Conservation (phyloP, 30 jellyfish, hydroid and myxozoan species). For the Aurelia sp. region DNA sequence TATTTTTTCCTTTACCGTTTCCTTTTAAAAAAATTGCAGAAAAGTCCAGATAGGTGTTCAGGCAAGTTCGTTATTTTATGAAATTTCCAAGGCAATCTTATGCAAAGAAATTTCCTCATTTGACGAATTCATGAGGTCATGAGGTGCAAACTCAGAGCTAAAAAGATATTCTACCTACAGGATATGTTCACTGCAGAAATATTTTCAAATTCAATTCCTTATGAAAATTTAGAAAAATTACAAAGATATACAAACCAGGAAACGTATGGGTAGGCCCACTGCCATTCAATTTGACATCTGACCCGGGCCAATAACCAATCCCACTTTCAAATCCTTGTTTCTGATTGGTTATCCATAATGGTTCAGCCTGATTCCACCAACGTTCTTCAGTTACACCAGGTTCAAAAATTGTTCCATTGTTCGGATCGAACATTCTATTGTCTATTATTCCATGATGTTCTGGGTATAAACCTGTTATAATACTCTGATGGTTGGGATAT, state of each 20-base stretch:
- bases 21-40: no score
- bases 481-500: conserved; percentile 94
- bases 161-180: no score
- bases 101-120: no score
- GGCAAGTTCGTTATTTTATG: no score
- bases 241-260: neutral
- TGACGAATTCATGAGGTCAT: no score
- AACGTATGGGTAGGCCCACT: conserved; percentile 23
- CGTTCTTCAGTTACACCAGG: conserved; percentile 67
- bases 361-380: conserved; percentile 88
- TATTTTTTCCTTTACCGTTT: no score
- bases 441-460: conserved; percentile 93
- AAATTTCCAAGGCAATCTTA: no score
- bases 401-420: conserved; percentile 69
- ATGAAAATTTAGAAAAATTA: no score
- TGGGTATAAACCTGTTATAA: conserved; percentile 92
- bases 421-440: conserved; percentile 79
- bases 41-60: no score
- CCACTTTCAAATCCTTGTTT: conserved; percentile 73
- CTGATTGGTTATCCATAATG: conserved; percentile 86
- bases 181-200: no score
- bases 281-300: conserved; percentile 58
- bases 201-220: no score
- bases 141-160: no score
- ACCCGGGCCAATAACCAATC: conserved; percentile 90